Evolutionary conservation across 1,140 invertebrate genomes (phyloP).

Genomic region (Rhopalosiphum padi): DNA sequence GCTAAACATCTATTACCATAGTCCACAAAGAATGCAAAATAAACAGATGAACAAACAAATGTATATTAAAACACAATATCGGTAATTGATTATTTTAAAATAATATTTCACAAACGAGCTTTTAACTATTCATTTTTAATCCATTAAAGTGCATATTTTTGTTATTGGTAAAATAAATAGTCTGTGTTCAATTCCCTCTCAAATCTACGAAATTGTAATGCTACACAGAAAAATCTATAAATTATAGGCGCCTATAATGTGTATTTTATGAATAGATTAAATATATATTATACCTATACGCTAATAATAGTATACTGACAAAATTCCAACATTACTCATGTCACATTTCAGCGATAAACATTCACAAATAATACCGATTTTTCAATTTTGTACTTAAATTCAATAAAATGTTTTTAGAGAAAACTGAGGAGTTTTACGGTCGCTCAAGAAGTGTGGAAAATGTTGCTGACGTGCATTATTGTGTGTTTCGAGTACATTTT

Average conservation of each 20-base stretch:
- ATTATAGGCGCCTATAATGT: neutral
- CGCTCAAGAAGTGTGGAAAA: neutral
- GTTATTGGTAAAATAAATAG: neutral
- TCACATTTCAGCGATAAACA: neutral
- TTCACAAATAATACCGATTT: neutral
- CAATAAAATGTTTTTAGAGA: neutral
- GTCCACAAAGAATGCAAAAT: neutral
- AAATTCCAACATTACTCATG: neutral
- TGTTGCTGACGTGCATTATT: conserved; percentile 4
- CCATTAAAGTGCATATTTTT: conserved; percentile 28
- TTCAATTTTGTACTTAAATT: neutral
- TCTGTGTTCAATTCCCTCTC: neutral
- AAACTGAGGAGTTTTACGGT: neutral
- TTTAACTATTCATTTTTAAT: conserved; percentile 35
- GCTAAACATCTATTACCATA: neutral
- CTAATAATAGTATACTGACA: neutral
- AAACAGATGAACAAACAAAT: conserved; percentile 6
- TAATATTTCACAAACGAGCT: conserved; percentile 2
- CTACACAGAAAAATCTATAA: neutral
- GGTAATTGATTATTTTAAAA: conserved; percentile 50
- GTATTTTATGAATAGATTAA: conserved; percentile 9
- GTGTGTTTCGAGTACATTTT: conserved; percentile 13
- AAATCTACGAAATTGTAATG: neutral
- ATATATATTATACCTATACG: neutral
- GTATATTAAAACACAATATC: conserved; percentile 6